Conservation (phyloP, 64 coral and sea anemone genomes). For the Montipora capricornis region DNA sequence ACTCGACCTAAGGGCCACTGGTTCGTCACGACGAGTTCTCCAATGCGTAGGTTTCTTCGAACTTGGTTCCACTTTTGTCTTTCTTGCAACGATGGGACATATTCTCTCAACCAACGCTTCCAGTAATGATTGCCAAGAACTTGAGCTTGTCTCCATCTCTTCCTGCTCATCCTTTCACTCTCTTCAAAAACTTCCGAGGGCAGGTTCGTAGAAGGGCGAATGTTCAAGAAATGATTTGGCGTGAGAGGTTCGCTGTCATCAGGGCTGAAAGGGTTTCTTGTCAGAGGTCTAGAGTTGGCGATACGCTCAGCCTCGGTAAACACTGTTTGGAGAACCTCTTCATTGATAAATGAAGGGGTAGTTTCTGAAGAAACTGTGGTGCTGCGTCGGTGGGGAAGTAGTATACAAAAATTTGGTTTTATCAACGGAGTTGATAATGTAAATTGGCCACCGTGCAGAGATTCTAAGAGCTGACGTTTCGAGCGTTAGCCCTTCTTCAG, state of each 20-base stretch:
- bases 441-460: too few species aligned
- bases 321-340: slow-evolving; percentile 54
- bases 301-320: slow-evolving; percentile 27
- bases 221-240: not conserved
- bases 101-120: too few species aligned
- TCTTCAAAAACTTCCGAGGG: not conserved
- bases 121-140: not conserved
- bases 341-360: not conserved
- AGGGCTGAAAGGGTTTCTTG: not conserved
- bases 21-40: too few species aligned
- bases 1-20: not conserved
- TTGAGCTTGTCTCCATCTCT: not conserved
- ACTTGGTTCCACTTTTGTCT: too few species aligned
- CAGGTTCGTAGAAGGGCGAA: not conserved
- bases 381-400: too few species aligned
- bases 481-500: not conserved
- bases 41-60: too few species aligned
- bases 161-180: not conserved
- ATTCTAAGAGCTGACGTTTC: too few species aligned
- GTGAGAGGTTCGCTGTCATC: not conserved
- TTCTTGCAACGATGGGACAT: too few species aligned
- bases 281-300: not conserved
- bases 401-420: too few species aligned
- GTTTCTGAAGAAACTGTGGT: too few species aligned
- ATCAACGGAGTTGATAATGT: too few species aligned